Conservation (phyloP, 2,888 invertebrate species). For the Pantelozetes paolii region DNA sequence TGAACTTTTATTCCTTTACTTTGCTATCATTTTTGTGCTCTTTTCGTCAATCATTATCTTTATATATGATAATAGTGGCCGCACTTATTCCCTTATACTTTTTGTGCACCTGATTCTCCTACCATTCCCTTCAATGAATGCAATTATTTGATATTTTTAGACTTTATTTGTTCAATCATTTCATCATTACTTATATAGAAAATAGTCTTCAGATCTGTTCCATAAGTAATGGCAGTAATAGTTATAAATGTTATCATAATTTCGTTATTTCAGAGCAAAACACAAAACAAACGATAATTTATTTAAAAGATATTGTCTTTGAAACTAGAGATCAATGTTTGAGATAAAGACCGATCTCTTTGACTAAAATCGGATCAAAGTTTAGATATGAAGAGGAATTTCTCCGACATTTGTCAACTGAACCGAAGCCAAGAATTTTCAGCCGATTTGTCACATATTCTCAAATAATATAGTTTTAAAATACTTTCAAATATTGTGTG, state of each 20-base stretch:
- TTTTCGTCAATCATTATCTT: conserved; percentile 28
- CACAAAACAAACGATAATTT: neutral
- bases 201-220: neutral
- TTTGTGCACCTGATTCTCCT: conserved; percentile 12
- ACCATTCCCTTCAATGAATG: neutral
- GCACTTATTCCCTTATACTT: neutral
- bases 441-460: neutral
- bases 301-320: neutral
- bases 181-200: neutral
- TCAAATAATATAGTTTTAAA: neutral
- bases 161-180: neutral
- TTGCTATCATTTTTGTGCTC: neutral
- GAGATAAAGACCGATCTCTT: neutral
- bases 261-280: neutral
- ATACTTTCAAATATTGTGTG: neutral
- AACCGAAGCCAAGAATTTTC: neutral
- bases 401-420: neutral
- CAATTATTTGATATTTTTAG: neutral
- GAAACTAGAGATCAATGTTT: neutral
- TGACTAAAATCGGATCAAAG: neutral
- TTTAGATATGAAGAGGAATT: conserved; percentile 6
- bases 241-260: neutral
- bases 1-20: neutral
- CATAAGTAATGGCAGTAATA: neutral
- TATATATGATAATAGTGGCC: conserved; percentile 18